A percentile compares a stretch with the other conserved stretches of the same genome.
phyloP scores from a whole-genome alignment of 1,140 invertebrate species.

The Drosophila simulans region DNA sequence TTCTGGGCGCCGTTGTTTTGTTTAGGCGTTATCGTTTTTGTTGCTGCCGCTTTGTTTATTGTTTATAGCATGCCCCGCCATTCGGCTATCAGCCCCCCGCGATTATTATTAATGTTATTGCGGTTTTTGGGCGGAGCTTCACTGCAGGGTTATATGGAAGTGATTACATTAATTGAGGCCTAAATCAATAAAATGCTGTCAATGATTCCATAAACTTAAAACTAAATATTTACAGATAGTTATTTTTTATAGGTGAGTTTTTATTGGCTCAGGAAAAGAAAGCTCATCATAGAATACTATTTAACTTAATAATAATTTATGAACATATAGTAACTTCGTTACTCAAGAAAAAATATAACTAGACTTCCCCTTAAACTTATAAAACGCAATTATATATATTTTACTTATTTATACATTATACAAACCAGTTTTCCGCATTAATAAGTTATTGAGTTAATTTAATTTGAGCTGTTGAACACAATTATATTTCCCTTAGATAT shows the following conservation, averaged over 20 bases:
- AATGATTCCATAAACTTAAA: not conserved
- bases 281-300: no score
- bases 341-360: no score
- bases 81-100: conserved; percentile 41
- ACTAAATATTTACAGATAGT: not conserved
- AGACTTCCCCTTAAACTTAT: no score
- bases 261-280: no score
- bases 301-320: no score
- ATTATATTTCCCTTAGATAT: conserved; percentile 8
- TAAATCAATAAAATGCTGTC: not conserved
- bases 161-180: not conserved
- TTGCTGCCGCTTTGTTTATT: conserved; percentile 74
- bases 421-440: conserved; percentile 6
- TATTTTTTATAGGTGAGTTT: not conserved
- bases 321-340: no score
- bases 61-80: conserved; percentile 59
- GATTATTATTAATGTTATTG: conserved; percentile 37
- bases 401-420: not conserved
- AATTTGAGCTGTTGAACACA: conserved; percentile 5
- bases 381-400: not conserved
- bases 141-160: not conserved
- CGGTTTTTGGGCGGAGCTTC: not conserved
- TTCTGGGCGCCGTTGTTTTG: conserved; percentile 79
- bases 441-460: not conserved
- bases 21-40: conserved; percentile 80